Conservation (phyloP, 1,140 invertebrate genomes). For the Calephelis nemesis region DNA sequence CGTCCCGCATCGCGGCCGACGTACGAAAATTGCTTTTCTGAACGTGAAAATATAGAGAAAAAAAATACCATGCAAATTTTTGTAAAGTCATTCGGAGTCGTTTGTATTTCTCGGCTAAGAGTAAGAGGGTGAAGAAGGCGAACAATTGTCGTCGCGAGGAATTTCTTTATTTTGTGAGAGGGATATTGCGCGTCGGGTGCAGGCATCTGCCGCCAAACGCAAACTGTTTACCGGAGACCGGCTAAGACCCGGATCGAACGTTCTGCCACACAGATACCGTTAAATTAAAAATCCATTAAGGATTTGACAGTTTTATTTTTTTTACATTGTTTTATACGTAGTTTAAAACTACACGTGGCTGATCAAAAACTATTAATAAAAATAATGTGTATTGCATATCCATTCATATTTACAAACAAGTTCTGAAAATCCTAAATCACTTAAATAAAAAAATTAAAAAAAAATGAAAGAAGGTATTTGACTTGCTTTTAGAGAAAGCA, state of each 20-base stretch:
- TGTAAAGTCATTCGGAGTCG: conserved; percentile 76
- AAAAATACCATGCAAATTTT: conserved; percentile 75
- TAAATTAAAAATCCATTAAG: conserved; percentile 34
- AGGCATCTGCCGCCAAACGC: conserved; percentile 52
- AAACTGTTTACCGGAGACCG: conserved; percentile 54
- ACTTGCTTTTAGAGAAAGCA: no score
- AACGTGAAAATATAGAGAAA: conserved; percentile 73
- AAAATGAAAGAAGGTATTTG: no score
- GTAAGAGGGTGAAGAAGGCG: conserved; percentile 70
- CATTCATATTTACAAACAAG: no score
- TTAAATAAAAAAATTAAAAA: no score
- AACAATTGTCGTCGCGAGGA: conserved; percentile 71
- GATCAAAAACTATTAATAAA: no score
- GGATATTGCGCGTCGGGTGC: conserved; percentile 76
- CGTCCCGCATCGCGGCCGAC: conserved; percentile 68
- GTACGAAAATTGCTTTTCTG: conserved; percentile 78
- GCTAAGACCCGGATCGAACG: conserved; percentile 47
- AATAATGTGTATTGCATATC: no score
- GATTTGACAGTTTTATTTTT: neutral
- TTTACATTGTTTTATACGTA: neutral
- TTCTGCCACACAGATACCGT: conserved; percentile 43
- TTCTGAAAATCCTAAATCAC: no score
- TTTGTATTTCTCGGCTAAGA: conserved; percentile 73
- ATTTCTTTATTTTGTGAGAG: conserved; percentile 73
- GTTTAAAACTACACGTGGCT: no score